Percentiles rank a stretch among this genome's conserved stretches.
Evolutionary conservation across 2,797 vertebrate genomes (phyloP).

Genomic region (Pangasius krempfi): DNA sequence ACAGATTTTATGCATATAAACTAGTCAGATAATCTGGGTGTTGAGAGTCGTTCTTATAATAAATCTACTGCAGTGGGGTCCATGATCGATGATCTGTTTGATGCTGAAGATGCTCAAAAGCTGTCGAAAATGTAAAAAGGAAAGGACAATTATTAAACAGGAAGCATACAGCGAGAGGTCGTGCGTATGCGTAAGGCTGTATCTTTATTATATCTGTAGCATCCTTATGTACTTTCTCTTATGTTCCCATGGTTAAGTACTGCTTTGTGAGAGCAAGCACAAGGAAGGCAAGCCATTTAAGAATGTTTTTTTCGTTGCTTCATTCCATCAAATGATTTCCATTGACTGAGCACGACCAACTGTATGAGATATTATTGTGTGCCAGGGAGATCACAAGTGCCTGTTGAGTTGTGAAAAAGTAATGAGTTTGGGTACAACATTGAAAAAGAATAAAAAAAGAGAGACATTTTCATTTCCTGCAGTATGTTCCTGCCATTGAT

Average conservation of each 20-base stretch:
- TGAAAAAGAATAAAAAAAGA: not conserved
- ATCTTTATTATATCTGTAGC: conserved; percentile 40
- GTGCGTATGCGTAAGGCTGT: conserved; percentile 16
- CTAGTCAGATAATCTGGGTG: not conserved
- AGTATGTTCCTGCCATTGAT: not conserved
- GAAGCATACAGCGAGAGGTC: not conserved
- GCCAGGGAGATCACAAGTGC: conserved; percentile 57
- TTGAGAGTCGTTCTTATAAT: not conserved
- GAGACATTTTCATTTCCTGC: not conserved
- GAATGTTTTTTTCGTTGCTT: conserved; percentile 54
- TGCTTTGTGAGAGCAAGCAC: conserved; percentile 36
- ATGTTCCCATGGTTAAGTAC: conserved; percentile 55
- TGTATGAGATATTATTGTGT: conserved; percentile 19
- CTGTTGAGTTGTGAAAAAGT: conserved; percentile 69
- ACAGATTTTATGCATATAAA: not conserved
- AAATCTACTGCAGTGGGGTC: not conserved
- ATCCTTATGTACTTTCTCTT: conserved; percentile 37
- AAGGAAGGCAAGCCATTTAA: conserved; percentile 38
- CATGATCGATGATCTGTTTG: not conserved
- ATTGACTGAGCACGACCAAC: conserved; percentile 57
- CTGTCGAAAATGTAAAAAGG: not conserved
- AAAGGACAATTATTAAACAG: not conserved
- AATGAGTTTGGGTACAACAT: conserved; percentile 44
- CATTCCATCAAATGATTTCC: conserved; percentile 58
- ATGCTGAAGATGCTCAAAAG: not conserved